Evolutionary conservation across 2,888 invertebrate species (phyloP).

Genomic region (Drosophila stalkeri): DNA sequence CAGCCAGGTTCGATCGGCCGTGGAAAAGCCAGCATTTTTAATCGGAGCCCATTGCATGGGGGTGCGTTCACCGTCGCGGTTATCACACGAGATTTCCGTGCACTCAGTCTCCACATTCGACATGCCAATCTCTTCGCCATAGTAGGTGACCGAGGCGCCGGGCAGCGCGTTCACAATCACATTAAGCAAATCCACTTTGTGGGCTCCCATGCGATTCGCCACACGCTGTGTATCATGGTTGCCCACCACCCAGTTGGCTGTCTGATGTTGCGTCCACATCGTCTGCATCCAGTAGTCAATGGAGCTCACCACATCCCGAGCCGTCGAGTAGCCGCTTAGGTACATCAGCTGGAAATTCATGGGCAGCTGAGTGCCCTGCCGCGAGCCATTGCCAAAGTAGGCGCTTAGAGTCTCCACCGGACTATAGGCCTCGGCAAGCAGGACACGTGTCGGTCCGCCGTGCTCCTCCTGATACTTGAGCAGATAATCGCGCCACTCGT

Average conservation of each 20-base stretch:
- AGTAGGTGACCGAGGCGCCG: constrained; percentile 92
- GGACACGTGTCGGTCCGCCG: constrained; percentile 84
- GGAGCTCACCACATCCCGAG: constrained; percentile 85
- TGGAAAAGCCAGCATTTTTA: constrained; percentile 87
- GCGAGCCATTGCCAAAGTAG: constrained; percentile 87
- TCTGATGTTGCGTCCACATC: constrained; percentile 86
- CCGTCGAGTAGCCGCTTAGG: constrained; percentile 86
- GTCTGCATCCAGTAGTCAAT: constrained; percentile 87
- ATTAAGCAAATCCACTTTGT: constrained; percentile 89
- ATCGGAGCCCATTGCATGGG: constrained; percentile 88
- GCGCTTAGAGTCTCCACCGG: constrained; percentile 85
- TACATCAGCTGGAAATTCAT: constrained; percentile 88
- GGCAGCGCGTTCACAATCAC: constrained; percentile 90
- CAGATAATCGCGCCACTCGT: constrained; percentile 87
- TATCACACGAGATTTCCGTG: constrained; percentile 76
- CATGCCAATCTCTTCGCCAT: constrained; percentile 92
- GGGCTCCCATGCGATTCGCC: constrained; percentile 87
- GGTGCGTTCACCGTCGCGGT: constrained; percentile 87
- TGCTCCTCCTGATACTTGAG: constrained; percentile 83
- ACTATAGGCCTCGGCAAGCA: constrained; percentile 88
- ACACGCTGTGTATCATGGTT: constrained; percentile 89
- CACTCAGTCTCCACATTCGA: constrained; percentile 85
- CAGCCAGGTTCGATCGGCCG: constrained; percentile 87
- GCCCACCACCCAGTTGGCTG: constrained; percentile 90
- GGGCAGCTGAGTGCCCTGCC: constrained; percentile 87